Evolutionary conservation across 2,888 invertebrate genomes (phyloP), one percentile per base, ranked within the genome.

Genomic region (Philopedon plagiatum): DNA sequence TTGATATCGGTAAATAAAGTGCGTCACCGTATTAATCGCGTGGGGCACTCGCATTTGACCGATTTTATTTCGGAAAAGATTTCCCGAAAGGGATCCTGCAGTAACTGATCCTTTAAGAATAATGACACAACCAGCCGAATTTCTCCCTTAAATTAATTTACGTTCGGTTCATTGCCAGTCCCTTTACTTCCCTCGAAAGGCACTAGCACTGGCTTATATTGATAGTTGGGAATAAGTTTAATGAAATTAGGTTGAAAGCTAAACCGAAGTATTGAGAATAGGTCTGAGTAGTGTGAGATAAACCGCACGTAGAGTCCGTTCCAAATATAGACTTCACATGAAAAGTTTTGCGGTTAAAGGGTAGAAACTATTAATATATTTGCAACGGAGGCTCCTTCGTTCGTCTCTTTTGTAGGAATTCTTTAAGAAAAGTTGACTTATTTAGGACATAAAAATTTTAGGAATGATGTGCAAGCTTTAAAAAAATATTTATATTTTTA

Each of bases 211-310:
- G 71, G 21, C 18, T 56, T 29, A 67, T 62, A 72, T 67, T 67
- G 72, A 67, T 72, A 67, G 72, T 72, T 72, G 8, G 54, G 65
- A 58, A 62, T 67, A 67, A 56, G 56, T 72, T 72, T 41, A 67
- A 46, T 66, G 67, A 65, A 39, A 58, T 62, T 61, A 61, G 61
- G 61, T 61, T 26, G 29, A 41, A 41, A 51, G 32, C 44, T 41
- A 68, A 68, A 46, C 68, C 63, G 51, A 62, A 29, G 46, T 62
- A 32, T 62, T 51, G 44, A 21, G 18, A 58, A 37, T 39, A 37
- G 58, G 19, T 23, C 39, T 41, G 23, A 19, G 23, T 58, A 41
- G 58, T 58, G 58, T 58, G 37, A 15, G n/a, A 58, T 58, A 26
- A 9, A 58, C 37, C 61, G 44, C 26, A 41, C 26, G 5, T 7